Conservation (phyloP, 2,797 vertebrate species). For the Pampus argenteus region DNA sequence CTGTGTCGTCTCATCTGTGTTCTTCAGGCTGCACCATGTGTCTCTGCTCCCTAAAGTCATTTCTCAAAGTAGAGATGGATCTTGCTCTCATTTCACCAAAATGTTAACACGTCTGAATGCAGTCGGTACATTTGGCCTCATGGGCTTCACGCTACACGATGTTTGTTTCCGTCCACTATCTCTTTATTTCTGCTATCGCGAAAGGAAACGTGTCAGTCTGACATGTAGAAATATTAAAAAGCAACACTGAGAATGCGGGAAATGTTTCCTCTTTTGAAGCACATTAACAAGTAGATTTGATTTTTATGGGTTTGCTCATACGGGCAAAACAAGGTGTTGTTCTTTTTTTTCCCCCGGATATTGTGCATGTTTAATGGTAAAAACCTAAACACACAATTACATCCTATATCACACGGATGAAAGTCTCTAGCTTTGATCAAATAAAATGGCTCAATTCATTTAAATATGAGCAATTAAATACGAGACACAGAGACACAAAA, state of each 20-base stretch:
- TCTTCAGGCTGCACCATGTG: constrained; percentile 12
- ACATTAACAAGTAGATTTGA: constrained; percentile 13
- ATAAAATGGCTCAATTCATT: background rate
- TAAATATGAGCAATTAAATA: background rate
- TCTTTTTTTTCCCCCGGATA: background rate
- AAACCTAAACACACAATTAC: background rate
- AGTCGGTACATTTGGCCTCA: constrained; percentile 42
- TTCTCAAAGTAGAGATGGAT: constrained; percentile 19
- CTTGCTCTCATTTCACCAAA: constrained; percentile 34
- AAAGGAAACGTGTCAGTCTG: constrained; percentile 26
- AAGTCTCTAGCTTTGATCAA: background rate
- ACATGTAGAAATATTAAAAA: constrained; percentile 34
- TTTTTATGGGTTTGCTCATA: constrained; percentile 12
- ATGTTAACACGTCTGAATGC: constrained; percentile 38
- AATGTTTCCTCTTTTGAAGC: constrained; percentile 6
- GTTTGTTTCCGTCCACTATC: background rate
- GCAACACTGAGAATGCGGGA: background rate
- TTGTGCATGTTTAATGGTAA: background rate
- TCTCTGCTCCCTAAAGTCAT: constrained; percentile 24
- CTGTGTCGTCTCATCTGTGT: constrained; percentile 21
- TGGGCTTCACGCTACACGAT: constrained; percentile 43
- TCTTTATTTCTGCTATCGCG: constrained; percentile 24
- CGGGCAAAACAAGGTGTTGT: background rate
- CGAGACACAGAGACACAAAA: background rate
- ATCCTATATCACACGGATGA: background rate